Evolutionary conservation across 2,797 vertebrate genomes (phyloP).

Genomic region (Apogon talboti): DNA sequence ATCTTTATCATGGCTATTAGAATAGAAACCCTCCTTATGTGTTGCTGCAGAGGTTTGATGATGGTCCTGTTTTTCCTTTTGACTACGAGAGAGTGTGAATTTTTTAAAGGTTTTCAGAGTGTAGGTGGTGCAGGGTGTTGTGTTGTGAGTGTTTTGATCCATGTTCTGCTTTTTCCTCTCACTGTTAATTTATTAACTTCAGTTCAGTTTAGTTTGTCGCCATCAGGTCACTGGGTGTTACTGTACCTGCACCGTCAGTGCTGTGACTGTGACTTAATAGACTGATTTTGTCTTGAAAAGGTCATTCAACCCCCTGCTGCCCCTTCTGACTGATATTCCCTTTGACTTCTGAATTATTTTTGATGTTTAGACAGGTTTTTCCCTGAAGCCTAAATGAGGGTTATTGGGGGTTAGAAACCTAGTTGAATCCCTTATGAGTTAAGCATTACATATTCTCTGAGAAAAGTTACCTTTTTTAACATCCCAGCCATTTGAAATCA

Average conservation of each 20-base stretch:
- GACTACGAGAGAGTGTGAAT: conserved; percentile 15
- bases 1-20: conserved; percentile 69
- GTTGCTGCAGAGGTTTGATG: conserved; percentile 49
- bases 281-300: conserved; percentile 2
- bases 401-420: conserved; percentile 32
- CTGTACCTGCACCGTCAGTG: not conserved
- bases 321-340: conserved; percentile 19
- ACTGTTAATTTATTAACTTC: conserved; percentile 3
- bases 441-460: conserved; percentile 23
- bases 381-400: conserved; percentile 32
- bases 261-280: not conserved
- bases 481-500: conserved; percentile 18
- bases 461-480: conserved; percentile 1
- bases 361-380: conserved; percentile 31
- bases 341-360: conserved; percentile 44
- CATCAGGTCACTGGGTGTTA: not conserved
- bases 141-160: conserved; percentile 24
- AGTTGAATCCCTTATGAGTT: conserved; percentile 28
- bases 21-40: conserved; percentile 52
- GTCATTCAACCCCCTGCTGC: not conserved
- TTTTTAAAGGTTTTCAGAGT: conserved; percentile 48
- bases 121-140: conserved; percentile 30
- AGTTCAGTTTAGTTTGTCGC: conserved; percentile 6
- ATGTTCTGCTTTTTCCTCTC: conserved; percentile 13
- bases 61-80: conserved; percentile 22